Conservation (phyloP, 2,888 invertebrate genomes). For the Tenthredo mesomela region DNA sequence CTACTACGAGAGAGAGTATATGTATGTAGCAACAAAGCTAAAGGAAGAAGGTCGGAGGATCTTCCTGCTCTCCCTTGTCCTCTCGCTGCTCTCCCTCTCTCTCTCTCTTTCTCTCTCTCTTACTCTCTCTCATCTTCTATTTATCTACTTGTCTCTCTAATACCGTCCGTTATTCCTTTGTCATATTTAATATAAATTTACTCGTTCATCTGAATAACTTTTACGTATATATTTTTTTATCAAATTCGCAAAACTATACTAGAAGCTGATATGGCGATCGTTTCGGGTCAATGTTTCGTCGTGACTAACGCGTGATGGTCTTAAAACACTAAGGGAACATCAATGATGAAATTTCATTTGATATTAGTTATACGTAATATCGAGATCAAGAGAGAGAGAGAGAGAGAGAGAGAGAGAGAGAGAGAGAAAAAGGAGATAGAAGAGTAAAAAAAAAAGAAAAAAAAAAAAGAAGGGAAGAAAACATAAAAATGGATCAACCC, state of each 20-base stretch:
- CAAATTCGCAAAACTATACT: neutral
- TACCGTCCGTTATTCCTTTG: neutral
- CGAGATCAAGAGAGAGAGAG: neutral
- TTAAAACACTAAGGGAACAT: neutral
- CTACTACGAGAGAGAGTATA: neutral
- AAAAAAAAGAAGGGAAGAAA: neutral
- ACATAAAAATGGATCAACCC: neutral
- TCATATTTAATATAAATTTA: neutral
- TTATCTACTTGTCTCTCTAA: neutral
- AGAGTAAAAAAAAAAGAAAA: conserved; percentile 58
- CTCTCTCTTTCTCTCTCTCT: neutral
- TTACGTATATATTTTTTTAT: too few relatives aligned
- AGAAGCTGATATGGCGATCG: neutral
- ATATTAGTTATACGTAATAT: neutral
- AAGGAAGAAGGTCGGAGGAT: conserved; percentile 18
- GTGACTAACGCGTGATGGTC: neutral
- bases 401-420: conserved; percentile 36
- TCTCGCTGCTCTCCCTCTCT: neutral
- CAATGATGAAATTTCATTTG: neutral
- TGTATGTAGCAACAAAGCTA: conserved; percentile 37
- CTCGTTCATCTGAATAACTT: neutral
- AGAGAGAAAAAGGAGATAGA: conserved; percentile 54
- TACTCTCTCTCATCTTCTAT: neutral
- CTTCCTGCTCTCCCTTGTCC: neutral
- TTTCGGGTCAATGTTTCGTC: conserved; percentile 10